Evolutionary conservation across 2,888 invertebrate species (phyloP).

Genomic region (Malthinus seriepunctatus): DNA sequence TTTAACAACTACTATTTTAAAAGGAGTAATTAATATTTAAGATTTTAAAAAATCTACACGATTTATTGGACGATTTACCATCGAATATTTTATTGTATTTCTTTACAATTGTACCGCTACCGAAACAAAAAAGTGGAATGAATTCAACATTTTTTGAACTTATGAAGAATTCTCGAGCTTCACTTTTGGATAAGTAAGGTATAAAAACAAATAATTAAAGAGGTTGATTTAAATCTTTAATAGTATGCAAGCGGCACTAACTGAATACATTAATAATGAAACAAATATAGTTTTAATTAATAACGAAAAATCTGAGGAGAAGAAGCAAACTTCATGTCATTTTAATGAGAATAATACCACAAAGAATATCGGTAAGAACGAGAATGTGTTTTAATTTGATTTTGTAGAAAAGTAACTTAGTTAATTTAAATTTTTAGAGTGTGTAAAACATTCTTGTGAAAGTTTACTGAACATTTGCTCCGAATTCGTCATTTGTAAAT

Average conservation of each 20-base stretch:
- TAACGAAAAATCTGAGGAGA: not conserved
- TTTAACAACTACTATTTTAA: not conserved
- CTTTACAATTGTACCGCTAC: conserved; percentile 49
- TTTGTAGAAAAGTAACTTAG: not conserved
- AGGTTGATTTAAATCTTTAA: conserved; percentile 3
- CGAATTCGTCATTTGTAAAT: conserved; percentile 43
- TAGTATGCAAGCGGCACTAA: conserved; percentile 32
- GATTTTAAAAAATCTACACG: conserved; percentile 47
- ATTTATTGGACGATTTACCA: conserved; percentile 48
- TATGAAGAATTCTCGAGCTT: conserved; percentile 20
- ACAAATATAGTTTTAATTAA: conserved; percentile 23
- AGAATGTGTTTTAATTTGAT: not conserved
- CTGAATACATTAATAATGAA: conserved; percentile 31
- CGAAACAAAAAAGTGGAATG: conserved; percentile 35
- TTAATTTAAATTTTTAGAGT: not conserved
- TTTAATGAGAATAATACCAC: not conserved
- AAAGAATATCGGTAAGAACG: not conserved
- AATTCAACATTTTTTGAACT: conserved; percentile 18
- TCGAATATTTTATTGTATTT: conserved; percentile 48
- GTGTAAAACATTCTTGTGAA: conserved; percentile 23
- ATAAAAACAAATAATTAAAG: not conserved
- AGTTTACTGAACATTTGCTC: conserved; percentile 46
- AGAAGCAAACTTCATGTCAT: not conserved
- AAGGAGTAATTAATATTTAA: conserved; percentile 13
- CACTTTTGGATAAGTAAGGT: conserved; percentile 16